phyloP scores from a whole-genome alignment of 2,797 vertebrate genomes.

The Oreochromis grahami region DNA sequence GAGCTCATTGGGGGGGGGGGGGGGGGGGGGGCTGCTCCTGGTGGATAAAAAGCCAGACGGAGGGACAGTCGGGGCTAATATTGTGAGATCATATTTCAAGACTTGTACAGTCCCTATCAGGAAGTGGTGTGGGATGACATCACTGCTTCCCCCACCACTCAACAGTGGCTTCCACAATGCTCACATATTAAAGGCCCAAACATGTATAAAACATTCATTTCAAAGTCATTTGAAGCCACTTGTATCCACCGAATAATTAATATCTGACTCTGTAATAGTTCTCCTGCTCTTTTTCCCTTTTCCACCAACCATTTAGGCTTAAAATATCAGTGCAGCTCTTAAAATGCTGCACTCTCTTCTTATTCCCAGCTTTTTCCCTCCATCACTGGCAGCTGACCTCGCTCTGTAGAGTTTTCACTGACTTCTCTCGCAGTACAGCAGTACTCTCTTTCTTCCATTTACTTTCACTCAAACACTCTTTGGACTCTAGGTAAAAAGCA shows the following conservation, averaged over 20 bases:
- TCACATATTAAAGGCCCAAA: neutral
- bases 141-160: neutral
- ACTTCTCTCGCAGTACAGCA: slow-evolving; percentile 32
- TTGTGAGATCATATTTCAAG: slow-evolving; percentile 28
- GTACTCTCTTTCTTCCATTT: slow-evolving; percentile 4
- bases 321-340: slow-evolving; percentile 27
- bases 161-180: neutral
- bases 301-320: neutral
- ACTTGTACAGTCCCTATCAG: neutral
- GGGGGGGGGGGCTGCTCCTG: slow-evolving; percentile 11
- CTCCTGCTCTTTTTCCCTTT: neutral
- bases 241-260: neutral
- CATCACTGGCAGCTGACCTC: slow-evolving; percentile 41
- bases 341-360: neutral
- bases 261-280: neutral
- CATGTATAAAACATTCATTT: neutral
- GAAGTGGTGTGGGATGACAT: neutral
- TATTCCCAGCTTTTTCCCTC: neutral
- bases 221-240: neutral
- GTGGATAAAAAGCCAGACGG: slow-evolving; percentile 29
- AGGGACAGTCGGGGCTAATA: slow-evolving; percentile 13
- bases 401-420: slow-evolving; percentile 21
- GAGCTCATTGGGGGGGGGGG: slow-evolving; percentile 6
- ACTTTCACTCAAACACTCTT: neutral
- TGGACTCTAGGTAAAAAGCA: neutral